These are phyloP conservation scores for Gila orcuttii DNA, from an alignment of 2,113 vertebrate genomes.

Conservation along the genomic window DNA sequence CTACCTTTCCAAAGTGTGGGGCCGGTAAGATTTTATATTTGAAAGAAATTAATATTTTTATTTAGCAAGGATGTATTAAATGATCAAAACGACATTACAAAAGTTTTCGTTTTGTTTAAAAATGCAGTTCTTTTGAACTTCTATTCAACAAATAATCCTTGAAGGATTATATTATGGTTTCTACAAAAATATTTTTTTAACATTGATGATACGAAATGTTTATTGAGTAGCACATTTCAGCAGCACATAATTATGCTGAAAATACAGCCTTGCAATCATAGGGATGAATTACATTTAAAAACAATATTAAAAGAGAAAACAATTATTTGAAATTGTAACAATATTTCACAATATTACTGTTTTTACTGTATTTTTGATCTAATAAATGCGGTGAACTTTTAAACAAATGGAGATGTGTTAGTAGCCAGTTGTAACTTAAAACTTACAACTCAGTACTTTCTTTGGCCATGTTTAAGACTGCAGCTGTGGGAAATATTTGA, in stretches of 20 bases:
- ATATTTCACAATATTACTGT: neutral
- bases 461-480: conserved; percentile 41
- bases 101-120: no score
- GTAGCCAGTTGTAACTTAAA: neutral
- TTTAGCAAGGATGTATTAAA: neutral
- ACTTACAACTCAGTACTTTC: neutral
- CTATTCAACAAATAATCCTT: neutral
- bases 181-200: neutral
- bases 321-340: neutral
- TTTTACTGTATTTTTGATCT: conserved; percentile 40
- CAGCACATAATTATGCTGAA: neutral
- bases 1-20: neutral
- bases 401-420: conserved; percentile 60
- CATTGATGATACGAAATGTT: neutral
- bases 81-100: neutral
- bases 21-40: neutral
- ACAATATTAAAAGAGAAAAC: neutral
- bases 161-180: neutral
- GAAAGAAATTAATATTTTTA: neutral
- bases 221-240: neutral
- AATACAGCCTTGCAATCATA: neutral
- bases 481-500: conserved; percentile 59
- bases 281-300: neutral
- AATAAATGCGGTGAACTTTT: conserved; percentile 56
- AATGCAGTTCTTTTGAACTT: neutral